Conservation (phyloP, 2,113 vertebrate genomes). For the Ageneiosus marmoratus region DNA sequence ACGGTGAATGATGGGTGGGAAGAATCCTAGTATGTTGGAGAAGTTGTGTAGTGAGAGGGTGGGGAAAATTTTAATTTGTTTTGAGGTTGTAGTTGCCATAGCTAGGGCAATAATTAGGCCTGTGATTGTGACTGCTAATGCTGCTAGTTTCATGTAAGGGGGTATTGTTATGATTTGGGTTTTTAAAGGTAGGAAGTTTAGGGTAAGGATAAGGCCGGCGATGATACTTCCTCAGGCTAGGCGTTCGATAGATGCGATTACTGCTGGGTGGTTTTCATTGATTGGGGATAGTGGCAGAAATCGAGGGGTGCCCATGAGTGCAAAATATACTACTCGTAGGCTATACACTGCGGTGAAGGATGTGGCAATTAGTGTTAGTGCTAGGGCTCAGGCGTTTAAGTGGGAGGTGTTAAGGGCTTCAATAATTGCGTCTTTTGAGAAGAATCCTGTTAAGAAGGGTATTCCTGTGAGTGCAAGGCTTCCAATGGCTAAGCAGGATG, state of each 20-base stretch:
- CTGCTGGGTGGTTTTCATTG: slow-evolving; percentile 36
- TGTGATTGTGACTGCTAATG: neutral
- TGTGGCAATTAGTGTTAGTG: slow-evolving; percentile 2
- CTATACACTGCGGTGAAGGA: slow-evolving; percentile 36
- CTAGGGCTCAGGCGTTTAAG: neutral
- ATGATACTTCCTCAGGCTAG: slow-evolving; percentile 53
- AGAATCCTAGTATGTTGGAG: slow-evolving; percentile 36
- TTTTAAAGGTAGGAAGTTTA: slow-evolving; percentile 4
- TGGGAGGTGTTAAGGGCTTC: slow-evolving; percentile 13
- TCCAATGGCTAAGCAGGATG: slow-evolving; percentile 33
- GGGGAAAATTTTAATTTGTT: slow-evolving; percentile 17
- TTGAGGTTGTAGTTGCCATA: neutral
- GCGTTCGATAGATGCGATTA: slow-evolving; percentile 45
- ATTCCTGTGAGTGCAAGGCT: slow-evolving; percentile 48
- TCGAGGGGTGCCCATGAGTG: slow-evolving; percentile 17
- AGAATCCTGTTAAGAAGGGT: slow-evolving; percentile 52
- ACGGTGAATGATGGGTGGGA: slow-evolving; percentile 6
- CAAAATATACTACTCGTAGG: slow-evolving; percentile 36
- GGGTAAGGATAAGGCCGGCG: slow-evolving; percentile 32
- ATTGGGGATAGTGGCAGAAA: slow-evolving; percentile 11
- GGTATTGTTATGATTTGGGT: slow-evolving; percentile 35
- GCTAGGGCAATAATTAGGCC: neutral
- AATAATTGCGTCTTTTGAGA: slow-evolving; percentile 56
- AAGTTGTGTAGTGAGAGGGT: neutral
- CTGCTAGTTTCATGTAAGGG: neutral